These are phyloP conservation scores for Gracilinanus agilis DNA, from an alignment of 2,113 vertebrate species.

Conservation along the genomic window DNA sequence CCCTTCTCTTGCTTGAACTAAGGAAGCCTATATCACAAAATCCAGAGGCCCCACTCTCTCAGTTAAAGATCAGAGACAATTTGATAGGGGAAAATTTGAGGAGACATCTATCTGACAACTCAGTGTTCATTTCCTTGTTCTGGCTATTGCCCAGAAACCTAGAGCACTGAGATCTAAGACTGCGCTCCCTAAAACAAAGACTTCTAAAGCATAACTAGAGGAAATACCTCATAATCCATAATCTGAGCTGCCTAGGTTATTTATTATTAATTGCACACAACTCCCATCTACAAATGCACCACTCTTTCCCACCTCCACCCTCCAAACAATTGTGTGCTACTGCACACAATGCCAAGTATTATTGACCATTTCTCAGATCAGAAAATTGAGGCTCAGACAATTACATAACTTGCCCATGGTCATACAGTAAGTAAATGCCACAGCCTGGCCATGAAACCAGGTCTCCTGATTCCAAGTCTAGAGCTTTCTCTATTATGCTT, in stretches of 20 bases:
- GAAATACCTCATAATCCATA: not conserved
- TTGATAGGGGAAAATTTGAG: not conserved
- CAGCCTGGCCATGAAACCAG: too few species aligned
- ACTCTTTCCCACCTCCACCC: too few species aligned
- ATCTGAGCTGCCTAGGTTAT: not conserved
- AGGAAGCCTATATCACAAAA: not conserved
- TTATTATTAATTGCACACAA: not conserved
- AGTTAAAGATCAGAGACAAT: not conserved
- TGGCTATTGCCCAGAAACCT: not conserved
- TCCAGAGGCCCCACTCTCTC: not conserved
- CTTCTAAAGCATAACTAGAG: not conserved
- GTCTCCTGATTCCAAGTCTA: too few species aligned
- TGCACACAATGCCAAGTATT: not conserved
- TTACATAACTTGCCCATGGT: too few species aligned
- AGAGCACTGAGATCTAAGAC: not conserved
- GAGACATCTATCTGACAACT: not conserved
- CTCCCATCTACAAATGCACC: not conserved
- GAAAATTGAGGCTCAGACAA: too few species aligned
- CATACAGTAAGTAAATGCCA: too few species aligned
- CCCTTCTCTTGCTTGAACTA: not conserved
- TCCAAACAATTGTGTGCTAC: not conserved
- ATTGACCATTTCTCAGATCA: not conserved
- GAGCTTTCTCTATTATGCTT: not conserved
- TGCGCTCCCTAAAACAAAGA: not conserved
- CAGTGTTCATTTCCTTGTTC: not conserved